phyloP scores from a whole-genome alignment of 2,797 vertebrate species.

The Phataginus tricuspis region DNA sequence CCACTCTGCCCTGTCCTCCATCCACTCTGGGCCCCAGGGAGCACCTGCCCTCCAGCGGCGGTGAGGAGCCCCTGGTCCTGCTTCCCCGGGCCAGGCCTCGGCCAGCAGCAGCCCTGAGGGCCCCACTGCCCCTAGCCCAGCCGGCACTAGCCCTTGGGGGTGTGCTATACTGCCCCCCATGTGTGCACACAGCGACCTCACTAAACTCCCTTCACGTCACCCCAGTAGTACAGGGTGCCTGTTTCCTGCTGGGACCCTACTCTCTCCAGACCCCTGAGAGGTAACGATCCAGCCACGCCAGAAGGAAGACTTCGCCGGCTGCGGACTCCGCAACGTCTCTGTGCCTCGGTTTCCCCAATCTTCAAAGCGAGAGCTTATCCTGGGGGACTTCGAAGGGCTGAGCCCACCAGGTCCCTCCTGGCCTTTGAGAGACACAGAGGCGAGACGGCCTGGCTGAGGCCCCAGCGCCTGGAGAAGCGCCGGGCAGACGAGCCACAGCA shows the following conservation, averaged over 20 bases:
- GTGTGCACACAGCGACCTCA: accelerated
- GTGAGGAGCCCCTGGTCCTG: no score
- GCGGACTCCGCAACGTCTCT: background rate
- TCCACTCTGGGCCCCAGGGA: background rate
- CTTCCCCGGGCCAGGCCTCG: no score
- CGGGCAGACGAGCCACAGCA: background rate
- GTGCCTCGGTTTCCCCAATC: background rate
- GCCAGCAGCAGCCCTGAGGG: background rate
- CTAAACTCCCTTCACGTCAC: background rate
- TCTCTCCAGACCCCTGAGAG: background rate
- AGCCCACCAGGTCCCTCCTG: no score
- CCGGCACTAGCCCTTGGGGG: accelerated
- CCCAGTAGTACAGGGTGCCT: background rate
- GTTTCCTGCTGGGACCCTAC: background rate
- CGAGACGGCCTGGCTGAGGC: background rate
- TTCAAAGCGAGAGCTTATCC: background rate
- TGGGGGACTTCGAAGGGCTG: background rate
- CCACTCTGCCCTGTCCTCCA: accelerated
- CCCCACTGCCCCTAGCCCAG: accelerated
- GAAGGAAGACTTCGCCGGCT: background rate
- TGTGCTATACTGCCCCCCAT: no score
- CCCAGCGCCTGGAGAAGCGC: background rate
- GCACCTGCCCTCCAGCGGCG: background rate
- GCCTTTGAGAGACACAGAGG: no score
- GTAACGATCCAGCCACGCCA: background rate